Percentiles rank a stretch among this genome's conserved stretches.
These are phyloP conservation scores for Calephelis perditalis DNA, from an alignment of 2,888 invertebrate genomes.

Conservation along the genomic window DNA sequence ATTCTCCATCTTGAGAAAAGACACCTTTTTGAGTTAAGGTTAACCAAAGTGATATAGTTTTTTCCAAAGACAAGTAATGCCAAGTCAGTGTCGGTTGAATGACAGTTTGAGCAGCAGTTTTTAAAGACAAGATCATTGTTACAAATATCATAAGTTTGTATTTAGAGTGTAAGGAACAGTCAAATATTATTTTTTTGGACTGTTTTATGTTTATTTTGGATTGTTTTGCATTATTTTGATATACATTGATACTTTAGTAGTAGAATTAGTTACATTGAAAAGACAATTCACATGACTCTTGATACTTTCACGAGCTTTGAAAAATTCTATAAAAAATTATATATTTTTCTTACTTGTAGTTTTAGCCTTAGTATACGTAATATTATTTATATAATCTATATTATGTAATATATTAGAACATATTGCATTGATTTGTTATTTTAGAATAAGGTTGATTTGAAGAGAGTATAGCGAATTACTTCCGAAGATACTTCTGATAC, in stretches of 20 bases:
- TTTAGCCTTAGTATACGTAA: slow-evolving; percentile 48
- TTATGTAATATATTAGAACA: slow-evolving; percentile 20
- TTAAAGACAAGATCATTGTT: slow-evolving; percentile 65
- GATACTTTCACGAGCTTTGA: slow-evolving; percentile 72
- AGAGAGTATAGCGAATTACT: slow-evolving; percentile 24
- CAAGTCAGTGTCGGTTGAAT: slow-evolving; percentile 37
- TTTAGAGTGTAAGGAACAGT: slow-evolving; percentile 34
- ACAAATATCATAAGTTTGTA: slow-evolving; percentile 54
- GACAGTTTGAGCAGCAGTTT: slow-evolving; percentile 62
- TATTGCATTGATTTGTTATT: slow-evolving; percentile 41
- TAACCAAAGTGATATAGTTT: slow-evolving; percentile 43
- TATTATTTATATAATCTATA: slow-evolving; percentile 23
- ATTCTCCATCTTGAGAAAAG: slow-evolving; percentile 18
- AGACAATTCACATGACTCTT: slow-evolving; percentile 70
- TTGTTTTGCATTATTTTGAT: slow-evolving; percentile 38
- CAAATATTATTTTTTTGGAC: slow-evolving; percentile 31
- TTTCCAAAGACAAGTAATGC: slow-evolving; percentile 35
- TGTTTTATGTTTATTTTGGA: slow-evolving; percentile 43
- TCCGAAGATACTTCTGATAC: background rate
- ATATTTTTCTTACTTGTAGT: slow-evolving; percentile 75
- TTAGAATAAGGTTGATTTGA: slow-evolving; percentile 31
- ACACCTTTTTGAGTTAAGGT: slow-evolving; percentile 21
- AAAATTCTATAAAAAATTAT: slow-evolving; percentile 61
- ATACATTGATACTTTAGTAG: slow-evolving; percentile 28
- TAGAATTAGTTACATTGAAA: slow-evolving; percentile 48